phyloP scores from a whole-genome alignment of 2,113 vertebrate genomes.

The Callionymus lyra region DNA sequence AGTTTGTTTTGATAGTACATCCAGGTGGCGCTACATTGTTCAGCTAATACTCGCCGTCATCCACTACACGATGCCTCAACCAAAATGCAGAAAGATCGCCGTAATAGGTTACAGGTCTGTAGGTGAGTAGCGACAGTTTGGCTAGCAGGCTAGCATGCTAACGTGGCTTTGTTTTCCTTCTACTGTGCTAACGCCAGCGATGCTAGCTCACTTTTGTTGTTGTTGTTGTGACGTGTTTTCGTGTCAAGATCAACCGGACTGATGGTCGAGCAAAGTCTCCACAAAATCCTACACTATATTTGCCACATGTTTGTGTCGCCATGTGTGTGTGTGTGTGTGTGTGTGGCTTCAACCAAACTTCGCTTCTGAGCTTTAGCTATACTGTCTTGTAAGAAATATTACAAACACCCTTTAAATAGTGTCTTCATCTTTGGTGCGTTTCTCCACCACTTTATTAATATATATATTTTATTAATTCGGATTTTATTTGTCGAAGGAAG shows the following conservation, averaged over 20 bases:
- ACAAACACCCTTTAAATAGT: no score
- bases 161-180: conserved; percentile 51
- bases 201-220: conserved; percentile 1
- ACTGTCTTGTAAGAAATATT: no score
- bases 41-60: background rate
- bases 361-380: no score
- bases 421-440: no score
- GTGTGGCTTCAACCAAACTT: no score
- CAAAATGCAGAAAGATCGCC: conserved; percentile 71
- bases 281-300: no score
- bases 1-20: conserved; percentile 56
- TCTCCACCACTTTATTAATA: no score
- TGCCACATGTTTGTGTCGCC: no score
- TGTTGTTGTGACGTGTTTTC: background rate
- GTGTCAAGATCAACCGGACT: background rate
- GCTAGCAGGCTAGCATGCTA: conserved; percentile 45
- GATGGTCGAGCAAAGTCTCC: background rate
- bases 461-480: no score
- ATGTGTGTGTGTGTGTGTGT: no score
- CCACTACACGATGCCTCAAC: conserved; percentile 63
- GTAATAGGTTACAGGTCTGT: conserved; percentile 74
- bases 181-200: conserved; percentile 2
- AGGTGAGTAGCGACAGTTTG: conserved; percentile 57
- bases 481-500: no score
- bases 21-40: conserved; percentile 21